phyloP scores from a whole-genome alignment of 2,113 vertebrate genomes.

The Cryptotis parvus region DNA sequence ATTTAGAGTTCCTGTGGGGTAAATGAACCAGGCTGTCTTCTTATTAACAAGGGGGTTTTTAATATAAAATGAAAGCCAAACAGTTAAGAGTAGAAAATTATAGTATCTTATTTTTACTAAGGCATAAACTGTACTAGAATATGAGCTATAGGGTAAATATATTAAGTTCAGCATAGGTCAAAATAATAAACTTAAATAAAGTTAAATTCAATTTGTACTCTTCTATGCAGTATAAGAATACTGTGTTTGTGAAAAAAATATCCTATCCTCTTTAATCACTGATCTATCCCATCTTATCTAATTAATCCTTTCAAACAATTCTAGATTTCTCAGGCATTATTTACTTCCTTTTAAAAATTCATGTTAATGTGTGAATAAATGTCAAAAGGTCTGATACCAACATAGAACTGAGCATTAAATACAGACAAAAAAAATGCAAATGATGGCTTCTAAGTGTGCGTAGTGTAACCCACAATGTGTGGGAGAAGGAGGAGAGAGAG shows the following conservation, averaged over 20 bases:
- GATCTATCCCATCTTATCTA: neutral
- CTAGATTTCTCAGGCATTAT: neutral
- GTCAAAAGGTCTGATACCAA: too few relatives aligned
- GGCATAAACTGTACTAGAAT: conserved; percentile 6
- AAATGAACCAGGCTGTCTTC: conserved; percentile 55
- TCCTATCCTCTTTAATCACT: neutral
- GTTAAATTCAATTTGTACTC: neutral
- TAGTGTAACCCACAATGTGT: too few relatives aligned
- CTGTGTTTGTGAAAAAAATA: neutral
- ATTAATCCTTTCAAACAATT: neutral
- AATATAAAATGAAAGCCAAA: conserved; percentile 60
- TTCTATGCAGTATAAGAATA: neutral
- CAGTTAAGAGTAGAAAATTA: conserved; percentile 36
- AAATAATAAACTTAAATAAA: conserved; percentile 50
- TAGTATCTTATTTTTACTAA: conserved; percentile 58
- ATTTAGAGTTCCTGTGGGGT: conserved; percentile 34
- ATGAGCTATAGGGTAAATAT: conserved; percentile 28
- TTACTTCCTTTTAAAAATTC: conserved; percentile 20
- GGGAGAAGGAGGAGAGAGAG: too few relatives aligned
- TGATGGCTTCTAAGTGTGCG: too few relatives aligned
- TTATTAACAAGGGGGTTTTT: conserved; percentile 42
- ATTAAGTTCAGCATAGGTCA: conserved; percentile 31
- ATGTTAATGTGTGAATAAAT: too few relatives aligned
- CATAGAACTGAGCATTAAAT: too few relatives aligned
- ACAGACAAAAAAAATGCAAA: too few relatives aligned